A percentile compares a stretch with the other conserved stretches of the same genome.
Conservation (phyloP, 2,888 invertebrate species). For the Lypha dubia region DNA sequence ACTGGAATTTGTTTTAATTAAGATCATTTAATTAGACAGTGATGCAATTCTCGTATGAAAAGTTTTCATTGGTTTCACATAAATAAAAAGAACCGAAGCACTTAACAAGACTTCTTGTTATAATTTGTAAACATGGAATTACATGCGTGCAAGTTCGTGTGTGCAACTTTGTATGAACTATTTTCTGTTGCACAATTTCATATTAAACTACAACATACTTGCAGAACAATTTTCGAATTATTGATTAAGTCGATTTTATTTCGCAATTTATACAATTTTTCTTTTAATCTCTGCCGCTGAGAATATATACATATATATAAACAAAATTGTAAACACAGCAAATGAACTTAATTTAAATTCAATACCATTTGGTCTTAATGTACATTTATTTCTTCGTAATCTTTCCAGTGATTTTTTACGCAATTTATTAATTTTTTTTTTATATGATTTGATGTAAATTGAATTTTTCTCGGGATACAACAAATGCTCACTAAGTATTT, state of each 20-base stretch:
- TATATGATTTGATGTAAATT: slow-evolving; percentile 53
- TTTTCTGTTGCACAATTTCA: not conserved
- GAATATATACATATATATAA: no score
- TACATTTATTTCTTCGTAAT: slow-evolving; percentile 43
- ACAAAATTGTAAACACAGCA: not conserved
- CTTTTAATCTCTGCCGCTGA: slow-evolving; percentile 50
- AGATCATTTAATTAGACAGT: no score
- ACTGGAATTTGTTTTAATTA: no score
- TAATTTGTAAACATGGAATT: no score
- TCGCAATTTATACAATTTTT: slow-evolving; percentile 35
- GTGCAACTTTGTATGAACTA: not conserved
- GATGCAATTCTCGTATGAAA: no score
- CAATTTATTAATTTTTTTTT: slow-evolving; percentile 42
- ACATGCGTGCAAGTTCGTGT: no score
- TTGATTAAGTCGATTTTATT: not conserved
- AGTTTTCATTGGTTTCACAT: no score
- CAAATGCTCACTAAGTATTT: slow-evolving; percentile 60
- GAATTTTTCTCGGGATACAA: slow-evolving; percentile 58
- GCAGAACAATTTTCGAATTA: slow-evolving; percentile 6
- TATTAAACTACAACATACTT: slow-evolving; percentile 3
- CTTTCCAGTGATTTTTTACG: slow-evolving; percentile 35
- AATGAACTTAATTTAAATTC: slow-evolving; percentile 60
- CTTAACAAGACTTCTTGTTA: no score
- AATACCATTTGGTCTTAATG: slow-evolving; percentile 5
- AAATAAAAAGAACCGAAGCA: no score